These are phyloP conservation scores for Drosophila repleta DNA, from an alignment of 1,140 invertebrate genomes.

Conservation along the genomic window DNA sequence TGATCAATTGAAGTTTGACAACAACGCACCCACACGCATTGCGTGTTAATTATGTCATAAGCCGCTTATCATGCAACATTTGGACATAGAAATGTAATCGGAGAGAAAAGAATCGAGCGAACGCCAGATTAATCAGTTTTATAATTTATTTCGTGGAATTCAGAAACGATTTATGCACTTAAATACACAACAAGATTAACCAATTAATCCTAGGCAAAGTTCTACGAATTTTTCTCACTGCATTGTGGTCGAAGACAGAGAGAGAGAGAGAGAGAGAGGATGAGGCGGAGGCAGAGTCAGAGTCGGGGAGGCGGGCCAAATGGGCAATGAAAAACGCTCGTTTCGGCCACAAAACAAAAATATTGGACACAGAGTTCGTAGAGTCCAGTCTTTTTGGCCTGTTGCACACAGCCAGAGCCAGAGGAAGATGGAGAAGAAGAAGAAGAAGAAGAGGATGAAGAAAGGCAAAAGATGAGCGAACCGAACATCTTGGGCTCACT, in stretches of 20 bases:
- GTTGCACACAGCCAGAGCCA: slow-evolving; percentile 51
- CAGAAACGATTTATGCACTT: slow-evolving; percentile 40
- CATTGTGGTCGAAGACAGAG: slow-evolving; percentile 44
- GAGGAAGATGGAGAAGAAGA: slow-evolving; percentile 7
- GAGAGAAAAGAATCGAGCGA: slow-evolving; percentile 21
- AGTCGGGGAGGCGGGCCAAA: slow-evolving; percentile 6
- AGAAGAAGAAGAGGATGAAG: slow-evolving; percentile 3
- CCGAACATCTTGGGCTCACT: slow-evolving; percentile 75
- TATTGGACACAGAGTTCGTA: slow-evolving; percentile 40
- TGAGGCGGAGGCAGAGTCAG: background rate
- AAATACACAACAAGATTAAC: slow-evolving; percentile 62
- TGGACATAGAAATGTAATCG: slow-evolving; percentile 2
- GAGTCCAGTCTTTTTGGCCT: slow-evolving; percentile 23
- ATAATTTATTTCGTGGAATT: slow-evolving; percentile 69
- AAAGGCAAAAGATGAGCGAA: slow-evolving; percentile 58
- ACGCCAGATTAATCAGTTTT: slow-evolving; percentile 67
- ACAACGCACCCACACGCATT: slow-evolving; percentile 25
- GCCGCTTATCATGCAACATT: background rate
- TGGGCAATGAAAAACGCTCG: slow-evolving; percentile 24
- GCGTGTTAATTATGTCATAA: slow-evolving; percentile 38
- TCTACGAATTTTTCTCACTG: slow-evolving; percentile 78
- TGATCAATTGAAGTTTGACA: slow-evolving; percentile 41
- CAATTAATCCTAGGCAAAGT: slow-evolving; percentile 75
- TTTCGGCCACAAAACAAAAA: slow-evolving; percentile 44
- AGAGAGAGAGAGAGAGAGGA: background rate